Evolutionary conservation across 1,140 invertebrate genomes (phyloP).

Genomic region (Heliconius himera): DNA sequence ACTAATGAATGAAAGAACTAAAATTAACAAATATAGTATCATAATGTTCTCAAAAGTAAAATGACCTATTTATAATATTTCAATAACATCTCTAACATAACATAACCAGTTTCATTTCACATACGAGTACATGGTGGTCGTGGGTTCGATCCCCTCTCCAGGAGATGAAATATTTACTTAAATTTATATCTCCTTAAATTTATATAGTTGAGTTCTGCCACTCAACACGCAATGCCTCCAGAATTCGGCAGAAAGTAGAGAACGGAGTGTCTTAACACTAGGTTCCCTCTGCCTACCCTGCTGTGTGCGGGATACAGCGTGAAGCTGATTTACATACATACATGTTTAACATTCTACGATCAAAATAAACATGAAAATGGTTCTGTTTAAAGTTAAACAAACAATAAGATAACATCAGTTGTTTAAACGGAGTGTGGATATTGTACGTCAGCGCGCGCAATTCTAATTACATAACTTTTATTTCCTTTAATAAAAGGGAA

Average conservation of each 20-base stretch:
- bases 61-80: background rate
- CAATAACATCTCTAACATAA: no score
- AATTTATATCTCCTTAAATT: no score
- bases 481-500: slow-evolving; percentile 21
- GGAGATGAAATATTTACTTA: no score
- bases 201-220: no score
- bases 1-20: no score
- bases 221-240: no score
- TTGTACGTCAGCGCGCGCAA: background rate
- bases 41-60: background rate
- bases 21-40: background rate
- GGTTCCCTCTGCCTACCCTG: no score
- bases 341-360: background rate
- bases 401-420: background rate
- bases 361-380: background rate
- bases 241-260: no score
- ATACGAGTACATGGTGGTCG: no score
- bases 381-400: background rate
- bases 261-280: no score
- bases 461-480: slow-evolving; percentile 19
- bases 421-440: background rate
- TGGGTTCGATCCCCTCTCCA: no score
- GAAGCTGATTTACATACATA: background rate
- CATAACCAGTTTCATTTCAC: background rate
- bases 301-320: no score